A percentile compares a stretch with the other conserved stretches of the same genome.
Conservation (phyloP, 2,888 invertebrate species). For the Malachius bipustulatus region DNA sequence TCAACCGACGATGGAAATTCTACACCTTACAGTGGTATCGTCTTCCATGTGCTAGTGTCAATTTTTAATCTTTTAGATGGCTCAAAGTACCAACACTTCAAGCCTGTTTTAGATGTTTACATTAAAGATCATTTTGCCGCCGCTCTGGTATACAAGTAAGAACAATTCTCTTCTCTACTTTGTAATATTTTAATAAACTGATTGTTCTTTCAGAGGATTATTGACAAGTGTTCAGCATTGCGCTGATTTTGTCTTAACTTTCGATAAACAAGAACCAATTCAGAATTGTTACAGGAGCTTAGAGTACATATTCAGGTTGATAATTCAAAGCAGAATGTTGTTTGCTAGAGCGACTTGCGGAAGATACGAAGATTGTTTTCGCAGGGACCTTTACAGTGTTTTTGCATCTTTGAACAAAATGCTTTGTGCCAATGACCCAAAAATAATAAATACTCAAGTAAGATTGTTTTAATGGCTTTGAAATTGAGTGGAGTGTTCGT, state of each 20-base stretch:
- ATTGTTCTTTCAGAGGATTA: slow-evolving; percentile 49
- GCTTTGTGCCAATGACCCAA: slow-evolving; percentile 57
- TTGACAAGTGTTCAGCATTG: slow-evolving; percentile 82
- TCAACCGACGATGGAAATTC: slow-evolving; percentile 86
- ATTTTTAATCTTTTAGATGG: slow-evolving; percentile 85
- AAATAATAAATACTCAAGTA: slow-evolving; percentile 67
- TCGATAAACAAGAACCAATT: slow-evolving; percentile 80
- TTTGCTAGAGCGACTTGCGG: slow-evolving; percentile 81
- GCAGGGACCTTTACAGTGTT: slow-evolving; percentile 68
- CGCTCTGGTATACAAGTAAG: slow-evolving; percentile 83
- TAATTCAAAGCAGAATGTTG: slow-evolving; percentile 75
- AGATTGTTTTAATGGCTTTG: slow-evolving; percentile 8
- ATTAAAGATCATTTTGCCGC: slow-evolving; percentile 91
- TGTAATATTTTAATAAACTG: background rate
- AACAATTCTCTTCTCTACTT: slow-evolving; percentile 18
- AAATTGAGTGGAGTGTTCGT: background rate
- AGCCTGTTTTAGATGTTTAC: slow-evolving; percentile 87
- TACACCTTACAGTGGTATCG: slow-evolving; percentile 78
- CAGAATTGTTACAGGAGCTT: slow-evolving; percentile 82
- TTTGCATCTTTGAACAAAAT: slow-evolving; percentile 69
- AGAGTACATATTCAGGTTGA: slow-evolving; percentile 85
- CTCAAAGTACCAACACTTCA: slow-evolving; percentile 86
- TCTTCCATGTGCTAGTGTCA: slow-evolving; percentile 84
- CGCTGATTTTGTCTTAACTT: slow-evolving; percentile 74
- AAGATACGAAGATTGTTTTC: slow-evolving; percentile 79